These are phyloP conservation scores for Germaria angustata DNA, from an alignment of 2,888 invertebrate genomes.

Conservation along the genomic window DNA sequence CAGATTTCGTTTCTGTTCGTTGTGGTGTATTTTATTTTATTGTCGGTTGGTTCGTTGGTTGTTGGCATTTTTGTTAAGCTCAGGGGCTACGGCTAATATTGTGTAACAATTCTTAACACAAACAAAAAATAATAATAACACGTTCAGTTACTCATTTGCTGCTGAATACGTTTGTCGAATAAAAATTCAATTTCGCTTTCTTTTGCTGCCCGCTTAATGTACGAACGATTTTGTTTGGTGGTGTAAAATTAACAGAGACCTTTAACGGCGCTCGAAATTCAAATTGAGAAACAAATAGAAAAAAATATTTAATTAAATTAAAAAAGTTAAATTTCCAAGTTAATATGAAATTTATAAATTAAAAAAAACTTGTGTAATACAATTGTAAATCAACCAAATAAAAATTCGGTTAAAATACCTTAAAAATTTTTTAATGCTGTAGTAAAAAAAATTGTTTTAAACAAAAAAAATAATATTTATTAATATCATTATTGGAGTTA, in stretches of 20 bases:
- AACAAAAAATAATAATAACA: constrained; percentile 56
- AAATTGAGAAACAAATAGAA: neutral
- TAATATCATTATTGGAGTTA: too few species aligned
- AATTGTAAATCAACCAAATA: too few species aligned
- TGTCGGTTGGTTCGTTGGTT: neutral
- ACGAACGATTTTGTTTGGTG: constrained; percentile 36
- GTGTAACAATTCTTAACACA: constrained; percentile 47
- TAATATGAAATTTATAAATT: too few species aligned
- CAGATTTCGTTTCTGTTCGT: constrained; percentile 12
- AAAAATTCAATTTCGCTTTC: constrained; percentile 67
- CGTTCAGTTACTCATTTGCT: constrained; percentile 77
- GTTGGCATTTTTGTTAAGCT: constrained; percentile 3
- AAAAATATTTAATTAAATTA: neutral
- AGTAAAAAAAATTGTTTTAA: too few species aligned
- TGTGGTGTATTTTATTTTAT: constrained; percentile 4
- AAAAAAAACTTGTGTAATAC: too few species aligned
- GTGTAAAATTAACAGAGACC: constrained; percentile 37
- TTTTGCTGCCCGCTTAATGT: neutral
- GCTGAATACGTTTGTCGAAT: constrained; percentile 76
- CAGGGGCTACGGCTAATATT: neutral
- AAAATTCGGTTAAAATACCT: too few species aligned
- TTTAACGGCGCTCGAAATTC: constrained; percentile 40
- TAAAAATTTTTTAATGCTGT: too few species aligned
- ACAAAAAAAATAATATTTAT: too few species aligned
- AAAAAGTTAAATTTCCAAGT: too few species aligned